Evolutionary conservation across 2,797 vertebrate genomes (phyloP), one percentile per base, ranked within the genome.

Genomic region (Peromyscus melanophrys): DNA sequence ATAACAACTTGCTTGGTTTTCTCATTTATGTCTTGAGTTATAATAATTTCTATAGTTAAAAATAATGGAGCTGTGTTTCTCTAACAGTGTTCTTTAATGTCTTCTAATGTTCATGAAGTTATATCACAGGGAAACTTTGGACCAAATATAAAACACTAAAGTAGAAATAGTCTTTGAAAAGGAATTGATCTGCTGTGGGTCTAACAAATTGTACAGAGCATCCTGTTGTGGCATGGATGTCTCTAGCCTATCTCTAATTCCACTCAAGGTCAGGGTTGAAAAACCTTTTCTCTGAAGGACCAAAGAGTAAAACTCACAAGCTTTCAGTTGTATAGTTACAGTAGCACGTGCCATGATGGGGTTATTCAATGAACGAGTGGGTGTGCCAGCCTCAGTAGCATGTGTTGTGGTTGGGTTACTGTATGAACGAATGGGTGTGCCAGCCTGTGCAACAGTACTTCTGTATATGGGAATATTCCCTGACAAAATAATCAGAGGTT

Each of bases 21-120:
- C 14, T 61, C 59, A 92, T 93, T 93, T 90, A 80, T 83, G 25
- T 95, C 7, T 91, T 95, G 84, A 49, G 13, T 80, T 90, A 73
- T 90, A 96, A 89, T 94, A 90, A 94, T 95, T 96, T 94, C 49
- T 92, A 1, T 95, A 96, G 29, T 94, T 92, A 81, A 91, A 82
- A 93, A 90, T 94, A 95, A 89, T 89, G 73, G 17, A 81, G 40
- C 21, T 92, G 63, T 7, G 43, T 95, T 89, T 97, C 31, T 92
- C 49, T 89, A 94, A 90, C 77, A 93, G 65, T 69, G 29, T 81
- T 95, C 31, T 83, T 93, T 92, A 89, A 46, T 89, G 46, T 86
- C 17, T 90, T 95, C 40, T 96, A 92, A 86, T 77, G 69, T n/a
- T 75, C 73, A 8, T 89, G 23, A 94, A 89, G 57, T 90, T 82